Conservation (phyloP, 1,140 invertebrate species). For the Psix sp. region DNA sequence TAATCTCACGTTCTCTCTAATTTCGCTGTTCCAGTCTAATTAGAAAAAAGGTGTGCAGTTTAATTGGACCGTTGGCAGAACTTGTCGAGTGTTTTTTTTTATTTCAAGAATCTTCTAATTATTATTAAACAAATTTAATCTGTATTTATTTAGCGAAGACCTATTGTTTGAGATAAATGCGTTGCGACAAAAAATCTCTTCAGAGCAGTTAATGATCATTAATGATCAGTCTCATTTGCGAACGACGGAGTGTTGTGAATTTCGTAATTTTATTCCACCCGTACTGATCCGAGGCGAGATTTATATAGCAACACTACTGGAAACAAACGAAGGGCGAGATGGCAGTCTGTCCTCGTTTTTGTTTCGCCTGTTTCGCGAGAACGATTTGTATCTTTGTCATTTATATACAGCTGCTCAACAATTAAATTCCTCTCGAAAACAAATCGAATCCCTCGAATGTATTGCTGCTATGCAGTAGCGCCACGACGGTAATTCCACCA, state of each 20-base stretch:
- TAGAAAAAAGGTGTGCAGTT: slow-evolving; percentile 28
- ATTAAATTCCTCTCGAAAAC: slow-evolving; percentile 55
- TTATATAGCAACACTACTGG: slow-evolving; percentile 23
- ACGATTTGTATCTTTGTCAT: slow-evolving; percentile 58
- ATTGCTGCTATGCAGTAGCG: slow-evolving; percentile 26
- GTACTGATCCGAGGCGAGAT: slow-evolving; percentile 9
- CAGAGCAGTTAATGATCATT: slow-evolving; percentile 42
- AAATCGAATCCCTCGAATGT: slow-evolving; percentile 45
- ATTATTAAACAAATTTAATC: slow-evolving; percentile 18
- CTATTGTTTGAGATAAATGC: slow-evolving; percentile 9
- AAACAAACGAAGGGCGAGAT: slow-evolving; percentile 13
- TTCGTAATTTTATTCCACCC: slow-evolving; percentile 52
- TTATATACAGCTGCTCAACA: slow-evolving; percentile 54
- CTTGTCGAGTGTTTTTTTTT: not conserved
- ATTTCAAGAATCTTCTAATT: slow-evolving; percentile 7
- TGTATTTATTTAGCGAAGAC: slow-evolving; percentile 2
- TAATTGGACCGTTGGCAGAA: slow-evolving; percentile 11
- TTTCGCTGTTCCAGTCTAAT: slow-evolving; percentile 17
- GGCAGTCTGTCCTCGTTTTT: slow-evolving; percentile 29
- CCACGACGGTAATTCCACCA: slow-evolving; percentile 26
- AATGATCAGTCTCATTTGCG: slow-evolving; percentile 47
- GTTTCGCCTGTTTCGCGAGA: slow-evolving; percentile 48
- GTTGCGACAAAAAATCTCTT: slow-evolving; percentile 16
- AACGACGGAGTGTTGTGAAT: slow-evolving; percentile 37
- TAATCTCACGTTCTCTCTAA: slow-evolving; percentile 26